Conservation (phyloP, 2,797 vertebrate genomes). For the Esox masquinongy region DNA sequence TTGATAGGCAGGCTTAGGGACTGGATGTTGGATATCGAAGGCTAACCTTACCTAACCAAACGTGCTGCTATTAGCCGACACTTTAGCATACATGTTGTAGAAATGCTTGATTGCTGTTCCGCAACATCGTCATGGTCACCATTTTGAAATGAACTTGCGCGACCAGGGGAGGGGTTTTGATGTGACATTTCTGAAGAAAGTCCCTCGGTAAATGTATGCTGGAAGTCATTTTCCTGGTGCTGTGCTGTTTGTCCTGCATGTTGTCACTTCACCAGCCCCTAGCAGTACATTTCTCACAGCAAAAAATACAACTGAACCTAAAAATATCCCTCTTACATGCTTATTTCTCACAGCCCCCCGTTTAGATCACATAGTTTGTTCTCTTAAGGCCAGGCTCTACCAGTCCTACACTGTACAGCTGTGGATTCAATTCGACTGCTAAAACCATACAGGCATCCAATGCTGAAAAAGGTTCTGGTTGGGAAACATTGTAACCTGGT, state of each 20-base stretch:
- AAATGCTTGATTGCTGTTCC: not conserved
- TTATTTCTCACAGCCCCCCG: constrained; percentile 29
- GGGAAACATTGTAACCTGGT: not conserved
- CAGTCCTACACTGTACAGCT: constrained; percentile 9
- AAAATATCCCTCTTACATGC: constrained; percentile 55
- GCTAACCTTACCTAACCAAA: not conserved
- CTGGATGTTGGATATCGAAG: constrained; percentile 53
- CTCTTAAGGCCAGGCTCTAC: constrained; percentile 17
- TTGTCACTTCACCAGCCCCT: constrained; percentile 56
- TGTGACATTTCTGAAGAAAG: constrained; percentile 51
- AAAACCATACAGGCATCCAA: constrained; percentile 21
- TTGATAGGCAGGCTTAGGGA: constrained; percentile 52
- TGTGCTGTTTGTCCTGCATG: constrained; percentile 54
- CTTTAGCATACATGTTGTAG: too few relatives aligned
- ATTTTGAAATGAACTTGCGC: not conserved
- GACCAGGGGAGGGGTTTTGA: constrained; percentile 49
- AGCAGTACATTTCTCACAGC: constrained; percentile 65
- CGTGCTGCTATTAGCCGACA: not conserved
- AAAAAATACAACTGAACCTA: constrained; percentile 54
- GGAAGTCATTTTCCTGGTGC: constrained; percentile 63
- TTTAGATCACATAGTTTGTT: constrained; percentile 37
- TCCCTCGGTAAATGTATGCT: constrained; percentile 57
- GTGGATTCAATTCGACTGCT: constrained; percentile 27
- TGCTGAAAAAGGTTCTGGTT: too few relatives aligned
- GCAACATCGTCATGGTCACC: not conserved